phyloP scores from a whole-genome alignment of 2,888 invertebrate genomes.

The Nasonia oneida region DNA sequence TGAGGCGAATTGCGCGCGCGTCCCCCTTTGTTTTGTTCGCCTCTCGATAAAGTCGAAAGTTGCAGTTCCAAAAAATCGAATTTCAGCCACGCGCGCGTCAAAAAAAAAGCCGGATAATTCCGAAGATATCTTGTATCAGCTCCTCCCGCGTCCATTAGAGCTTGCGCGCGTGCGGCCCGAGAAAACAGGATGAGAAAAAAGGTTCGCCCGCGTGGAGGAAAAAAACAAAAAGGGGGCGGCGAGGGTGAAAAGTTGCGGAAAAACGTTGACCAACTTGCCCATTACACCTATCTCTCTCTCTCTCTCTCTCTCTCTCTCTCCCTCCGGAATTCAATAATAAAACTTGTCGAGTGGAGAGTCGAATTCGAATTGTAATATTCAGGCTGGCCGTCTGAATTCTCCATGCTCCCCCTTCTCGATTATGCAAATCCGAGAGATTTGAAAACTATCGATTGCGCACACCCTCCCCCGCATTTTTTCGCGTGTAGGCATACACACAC shows the following conservation, averaged over 20 bases:
- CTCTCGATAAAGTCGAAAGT: too few species aligned
- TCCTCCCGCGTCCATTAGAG: conserved; percentile 41
- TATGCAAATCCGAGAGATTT: background rate
- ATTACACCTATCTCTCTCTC: conserved; percentile 50
- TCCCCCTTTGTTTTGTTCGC: background rate
- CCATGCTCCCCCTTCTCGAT: background rate
- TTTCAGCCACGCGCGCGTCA: background rate
- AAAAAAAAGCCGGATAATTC: background rate
- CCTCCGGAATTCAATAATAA: conserved; percentile 9
- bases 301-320: conserved; percentile 23
- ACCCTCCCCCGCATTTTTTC: background rate
- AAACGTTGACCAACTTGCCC: conserved; percentile 31
- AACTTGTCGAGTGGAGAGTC: background rate
- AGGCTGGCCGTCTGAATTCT: background rate
- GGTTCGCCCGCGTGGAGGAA: background rate
- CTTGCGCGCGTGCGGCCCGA: background rate
- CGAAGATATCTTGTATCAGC: conserved; percentile 16
- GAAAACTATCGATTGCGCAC: background rate
- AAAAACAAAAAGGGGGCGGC: background rate
- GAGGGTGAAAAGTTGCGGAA: conserved; percentile 40
- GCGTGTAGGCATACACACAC: background rate
- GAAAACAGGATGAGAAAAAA: conserved; percentile 13
- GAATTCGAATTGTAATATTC: conserved; percentile 9
- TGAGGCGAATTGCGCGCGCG: background rate
- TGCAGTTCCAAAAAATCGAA: background rate